Percentiles rank a stretch among this genome's conserved stretches.
Evolutionary conservation across 2,797 vertebrate genomes (phyloP).

Genomic region (Stomatorhinus walkeri): DNA sequence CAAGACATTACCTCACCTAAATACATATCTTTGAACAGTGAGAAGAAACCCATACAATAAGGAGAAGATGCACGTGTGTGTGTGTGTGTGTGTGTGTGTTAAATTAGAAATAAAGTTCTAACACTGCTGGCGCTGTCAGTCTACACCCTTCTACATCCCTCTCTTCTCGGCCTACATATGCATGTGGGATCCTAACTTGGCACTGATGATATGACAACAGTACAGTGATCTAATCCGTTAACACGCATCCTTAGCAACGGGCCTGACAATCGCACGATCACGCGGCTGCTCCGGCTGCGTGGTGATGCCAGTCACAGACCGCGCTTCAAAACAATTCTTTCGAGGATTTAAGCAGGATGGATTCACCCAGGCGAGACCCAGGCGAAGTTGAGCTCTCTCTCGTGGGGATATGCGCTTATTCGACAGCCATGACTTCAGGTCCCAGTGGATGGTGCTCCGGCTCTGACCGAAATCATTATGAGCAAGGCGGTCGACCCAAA

Average conservation of each 20-base stretch:
- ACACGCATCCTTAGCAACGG: neutral
- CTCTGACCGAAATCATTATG: neutral
- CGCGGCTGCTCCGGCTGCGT: neutral
- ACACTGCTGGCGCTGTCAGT: neutral
- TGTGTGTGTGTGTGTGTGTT: neutral
- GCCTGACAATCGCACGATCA: neutral
- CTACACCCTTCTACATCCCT: neutral
- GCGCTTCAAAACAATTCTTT: neutral
- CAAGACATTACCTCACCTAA: neutral
- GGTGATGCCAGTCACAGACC: neutral
- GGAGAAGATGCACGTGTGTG: neutral
- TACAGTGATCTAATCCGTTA: neutral
- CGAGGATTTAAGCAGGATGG: neutral
- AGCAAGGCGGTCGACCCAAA: neutral
- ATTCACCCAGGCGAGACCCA: neutral
- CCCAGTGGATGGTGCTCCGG: neutral
- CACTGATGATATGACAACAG: slow-evolving; percentile 4
- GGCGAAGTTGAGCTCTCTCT: neutral
- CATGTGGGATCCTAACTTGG: slow-evolving; percentile 5
- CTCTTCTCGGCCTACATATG: neutral
- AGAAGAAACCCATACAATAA: neutral
- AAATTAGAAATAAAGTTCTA: neutral
- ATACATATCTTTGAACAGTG: neutral
- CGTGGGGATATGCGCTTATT: neutral
- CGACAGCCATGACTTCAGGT: neutral